A percentile compares a stretch with the other conserved stretches of the same genome.
Conservation (phyloP, 2,797 vertebrate species). For the Xiphorhynchus erythropygius region DNA sequence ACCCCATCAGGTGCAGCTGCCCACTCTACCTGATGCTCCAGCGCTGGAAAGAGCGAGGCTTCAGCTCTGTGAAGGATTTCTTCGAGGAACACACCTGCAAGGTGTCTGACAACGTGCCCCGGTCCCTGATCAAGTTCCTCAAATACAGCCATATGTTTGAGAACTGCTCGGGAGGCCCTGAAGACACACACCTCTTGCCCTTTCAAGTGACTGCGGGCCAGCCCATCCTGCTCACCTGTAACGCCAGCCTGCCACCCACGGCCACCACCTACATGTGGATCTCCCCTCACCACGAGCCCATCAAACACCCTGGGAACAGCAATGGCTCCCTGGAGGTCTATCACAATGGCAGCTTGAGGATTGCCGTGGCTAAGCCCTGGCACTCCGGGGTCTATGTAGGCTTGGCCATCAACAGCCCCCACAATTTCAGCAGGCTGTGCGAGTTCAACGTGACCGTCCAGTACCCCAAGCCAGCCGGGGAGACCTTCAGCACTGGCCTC, state of each 20-base stretch:
- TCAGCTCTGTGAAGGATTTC: slow-evolving; percentile 83
- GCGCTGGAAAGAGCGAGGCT: slow-evolving; percentile 82
- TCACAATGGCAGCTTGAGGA: slow-evolving; percentile 86
- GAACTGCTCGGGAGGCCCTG: slow-evolving; percentile 77
- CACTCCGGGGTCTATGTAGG: slow-evolving; percentile 89
- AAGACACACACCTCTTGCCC: neutral
- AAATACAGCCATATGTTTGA: slow-evolving; percentile 82
- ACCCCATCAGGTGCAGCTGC: slow-evolving; percentile 89
- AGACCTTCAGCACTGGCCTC: slow-evolving; percentile 90
- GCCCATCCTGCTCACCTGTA: slow-evolving; percentile 80
- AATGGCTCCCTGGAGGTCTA: slow-evolving; percentile 81
- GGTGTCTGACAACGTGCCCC: slow-evolving; percentile 71
- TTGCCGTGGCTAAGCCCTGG: slow-evolving; percentile 64
- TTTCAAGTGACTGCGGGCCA: slow-evolving; percentile 71
- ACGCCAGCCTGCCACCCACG: slow-evolving; percentile 51
- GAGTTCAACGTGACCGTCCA: slow-evolving; percentile 89
- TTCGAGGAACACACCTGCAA: slow-evolving; percentile 83
- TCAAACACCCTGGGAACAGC: slow-evolving; percentile 80
- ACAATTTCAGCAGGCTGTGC: slow-evolving; percentile 79
- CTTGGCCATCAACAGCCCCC: slow-evolving; percentile 79
- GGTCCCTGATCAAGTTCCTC: slow-evolving; percentile 83
- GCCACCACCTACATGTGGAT: slow-evolving; percentile 85
- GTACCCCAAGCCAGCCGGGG: neutral
- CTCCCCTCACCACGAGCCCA: slow-evolving; percentile 82
- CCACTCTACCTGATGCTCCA: slow-evolving; percentile 83